Percentiles rank a stretch among this genome's conserved stretches.
Conservation (phyloP, 2,797 vertebrate species). For the Propithecus deckenii region DNA sequence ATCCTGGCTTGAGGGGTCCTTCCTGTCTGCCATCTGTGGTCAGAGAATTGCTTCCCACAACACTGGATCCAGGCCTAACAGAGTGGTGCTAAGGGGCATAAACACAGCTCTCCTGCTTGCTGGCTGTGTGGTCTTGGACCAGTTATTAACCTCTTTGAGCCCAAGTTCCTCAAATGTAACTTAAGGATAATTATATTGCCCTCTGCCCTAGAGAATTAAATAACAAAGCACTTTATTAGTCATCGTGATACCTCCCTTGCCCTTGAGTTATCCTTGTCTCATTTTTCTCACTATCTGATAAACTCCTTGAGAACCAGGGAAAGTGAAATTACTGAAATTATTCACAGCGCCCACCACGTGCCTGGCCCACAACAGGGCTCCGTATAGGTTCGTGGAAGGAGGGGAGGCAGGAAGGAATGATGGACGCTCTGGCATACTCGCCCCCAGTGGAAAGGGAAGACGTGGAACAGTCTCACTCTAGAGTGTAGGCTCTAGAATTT, state of each 20-base stretch:
- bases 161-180: slow-evolving; percentile 27
- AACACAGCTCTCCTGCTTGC: background rate
- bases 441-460: background rate
- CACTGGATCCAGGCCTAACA: background rate
- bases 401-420: background rate
- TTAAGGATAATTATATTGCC: background rate
- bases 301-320: background rate
- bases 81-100: background rate
- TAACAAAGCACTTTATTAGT: background rate
- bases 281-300: background rate
- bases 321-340: background rate
- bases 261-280: background rate
- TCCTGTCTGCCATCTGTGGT: background rate
- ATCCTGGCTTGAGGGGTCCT: background rate
- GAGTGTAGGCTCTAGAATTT: background rate
- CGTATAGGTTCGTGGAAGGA: background rate
- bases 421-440: background rate
- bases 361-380: background rate
- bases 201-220: background rate
- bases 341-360: background rate
- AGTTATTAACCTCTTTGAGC: background rate
- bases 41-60: background rate
- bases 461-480: background rate
- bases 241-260: background rate
- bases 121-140: background rate